Conservation (phyloP, 2,797 vertebrate genomes). For the Denticeps clupeoides region DNA sequence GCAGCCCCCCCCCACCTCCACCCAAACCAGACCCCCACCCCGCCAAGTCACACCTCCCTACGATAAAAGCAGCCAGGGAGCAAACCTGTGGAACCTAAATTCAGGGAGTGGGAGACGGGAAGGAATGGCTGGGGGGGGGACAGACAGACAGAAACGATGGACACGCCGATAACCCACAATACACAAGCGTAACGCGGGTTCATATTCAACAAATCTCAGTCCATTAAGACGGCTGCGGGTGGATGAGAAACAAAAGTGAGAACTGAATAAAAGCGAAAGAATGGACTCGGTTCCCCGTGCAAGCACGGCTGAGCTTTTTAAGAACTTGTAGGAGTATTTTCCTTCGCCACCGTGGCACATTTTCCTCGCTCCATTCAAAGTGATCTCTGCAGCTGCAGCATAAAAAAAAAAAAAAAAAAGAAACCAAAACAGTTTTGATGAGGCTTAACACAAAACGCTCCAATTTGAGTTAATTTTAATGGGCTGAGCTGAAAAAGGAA, state of each 20-base stretch:
- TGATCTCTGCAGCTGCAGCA: conserved; percentile 82
- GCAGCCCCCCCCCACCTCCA: conserved; percentile 72
- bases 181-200: too few species aligned
- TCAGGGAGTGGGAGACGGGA: too few species aligned
- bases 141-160: too few species aligned
- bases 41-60: background rate
- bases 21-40: conserved; percentile 47
- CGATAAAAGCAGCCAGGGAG: too few species aligned
- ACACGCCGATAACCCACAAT: too few species aligned
- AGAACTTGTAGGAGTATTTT: conserved; percentile 18
- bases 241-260: too few species aligned
- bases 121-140: too few species aligned
- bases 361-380: conserved; percentile 26
- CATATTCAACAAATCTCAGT: background rate
- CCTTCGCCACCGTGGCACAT: too few species aligned
- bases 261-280: too few species aligned
- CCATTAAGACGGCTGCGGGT: background rate
- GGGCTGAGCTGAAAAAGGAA: conserved; percentile 84
- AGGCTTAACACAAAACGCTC: conserved; percentile 88
- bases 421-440: conserved; percentile 87
- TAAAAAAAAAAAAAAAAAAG: conserved; percentile 26
- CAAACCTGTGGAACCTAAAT: too few species aligned
- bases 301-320: too few species aligned
- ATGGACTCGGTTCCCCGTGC: too few species aligned
- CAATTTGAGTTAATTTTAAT: conserved; percentile 95